Evolutionary conservation across 2,888 invertebrate genomes (phyloP).

Genomic region (Pheosia tremula): DNA sequence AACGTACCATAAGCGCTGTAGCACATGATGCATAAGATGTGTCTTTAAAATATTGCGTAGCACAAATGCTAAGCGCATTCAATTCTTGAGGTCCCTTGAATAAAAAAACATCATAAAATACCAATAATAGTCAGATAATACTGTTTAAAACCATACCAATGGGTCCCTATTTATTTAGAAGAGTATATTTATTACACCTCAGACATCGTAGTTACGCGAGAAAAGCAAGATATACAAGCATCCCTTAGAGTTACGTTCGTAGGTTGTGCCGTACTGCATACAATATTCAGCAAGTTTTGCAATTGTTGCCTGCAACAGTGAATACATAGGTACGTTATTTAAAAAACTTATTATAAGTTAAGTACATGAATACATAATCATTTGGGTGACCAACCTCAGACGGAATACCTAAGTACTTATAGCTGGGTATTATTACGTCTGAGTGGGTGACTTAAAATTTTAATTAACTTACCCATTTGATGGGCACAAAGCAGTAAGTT

Average conservation of each 20-base stretch:
- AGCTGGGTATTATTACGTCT: too few relatives aligned
- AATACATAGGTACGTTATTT: too few relatives aligned
- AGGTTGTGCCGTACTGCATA: constrained; percentile 87
- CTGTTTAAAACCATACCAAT: not conserved
- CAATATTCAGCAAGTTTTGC: constrained; percentile 84
- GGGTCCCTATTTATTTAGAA: not conserved
- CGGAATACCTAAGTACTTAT: too few relatives aligned
- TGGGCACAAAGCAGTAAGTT: constrained; percentile 71
- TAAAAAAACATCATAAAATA: constrained; percentile 12
- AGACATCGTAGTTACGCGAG: constrained; percentile 79
- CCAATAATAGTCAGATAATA: not conserved
- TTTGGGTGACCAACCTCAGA: too few relatives aligned
- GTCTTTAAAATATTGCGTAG: constrained; percentile 79
- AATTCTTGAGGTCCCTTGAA: constrained; percentile 82
- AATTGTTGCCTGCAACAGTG: constrained; percentile 56
- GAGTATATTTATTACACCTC: constrained; percentile 52
- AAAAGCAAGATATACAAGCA: constrained; percentile 87
- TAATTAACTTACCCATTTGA: constrained; percentile 65
- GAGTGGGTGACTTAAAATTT: not conserved
- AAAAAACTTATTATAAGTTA: too few relatives aligned
- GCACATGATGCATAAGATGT: constrained; percentile 81
- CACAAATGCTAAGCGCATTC: constrained; percentile 79
- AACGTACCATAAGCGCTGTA: constrained; percentile 74
- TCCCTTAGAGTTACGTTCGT: constrained; percentile 83
- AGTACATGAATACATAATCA: too few relatives aligned